These are phyloP conservation scores for Aleiodes leptofemur DNA, from an alignment of 2,888 invertebrate genomes.

Conservation along the genomic window DNA sequence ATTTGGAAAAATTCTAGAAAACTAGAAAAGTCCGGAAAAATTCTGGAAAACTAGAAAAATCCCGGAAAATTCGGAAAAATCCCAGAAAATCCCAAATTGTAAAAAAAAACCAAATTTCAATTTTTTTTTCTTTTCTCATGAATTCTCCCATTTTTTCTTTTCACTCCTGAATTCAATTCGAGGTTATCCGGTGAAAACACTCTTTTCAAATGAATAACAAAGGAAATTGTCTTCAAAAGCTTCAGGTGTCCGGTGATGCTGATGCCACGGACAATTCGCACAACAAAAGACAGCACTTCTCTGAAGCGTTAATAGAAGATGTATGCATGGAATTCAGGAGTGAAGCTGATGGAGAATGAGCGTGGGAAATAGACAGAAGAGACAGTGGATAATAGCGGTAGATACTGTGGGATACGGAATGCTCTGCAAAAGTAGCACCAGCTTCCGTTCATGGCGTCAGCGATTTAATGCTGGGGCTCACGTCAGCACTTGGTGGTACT, in stretches of 20 bases:
- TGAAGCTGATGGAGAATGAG: constrained; percentile 4
- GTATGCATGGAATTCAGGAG: constrained; percentile 12
- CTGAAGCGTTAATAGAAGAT: constrained; percentile 32
- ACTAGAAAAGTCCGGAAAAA: no score
- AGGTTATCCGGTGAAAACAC: neutral
- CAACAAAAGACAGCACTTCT: constrained; percentile 14
- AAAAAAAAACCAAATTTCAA: no score
- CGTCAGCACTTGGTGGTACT: constrained; percentile 43
- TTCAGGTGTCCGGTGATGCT: no score
- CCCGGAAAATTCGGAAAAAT: no score
- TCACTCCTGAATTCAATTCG: no score
- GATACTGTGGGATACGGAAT: constrained; percentile 32
- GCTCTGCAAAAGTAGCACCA: constrained; percentile 35
- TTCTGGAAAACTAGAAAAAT: no score
- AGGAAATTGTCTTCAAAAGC: no score
- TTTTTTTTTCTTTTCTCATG: no score
- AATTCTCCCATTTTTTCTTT: no score
- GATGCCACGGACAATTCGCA: no score
- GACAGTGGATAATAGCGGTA: constrained; percentile 26
- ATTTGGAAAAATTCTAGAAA: no score
- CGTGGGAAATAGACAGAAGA: constrained; percentile 4
- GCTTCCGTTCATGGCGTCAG: constrained; percentile 43
- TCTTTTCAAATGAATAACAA: neutral
- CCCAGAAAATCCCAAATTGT: no score
- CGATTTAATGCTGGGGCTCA: constrained; percentile 37